Conservation (phyloP, 2,113 vertebrate species). For the Chrysemys picta region DNA sequence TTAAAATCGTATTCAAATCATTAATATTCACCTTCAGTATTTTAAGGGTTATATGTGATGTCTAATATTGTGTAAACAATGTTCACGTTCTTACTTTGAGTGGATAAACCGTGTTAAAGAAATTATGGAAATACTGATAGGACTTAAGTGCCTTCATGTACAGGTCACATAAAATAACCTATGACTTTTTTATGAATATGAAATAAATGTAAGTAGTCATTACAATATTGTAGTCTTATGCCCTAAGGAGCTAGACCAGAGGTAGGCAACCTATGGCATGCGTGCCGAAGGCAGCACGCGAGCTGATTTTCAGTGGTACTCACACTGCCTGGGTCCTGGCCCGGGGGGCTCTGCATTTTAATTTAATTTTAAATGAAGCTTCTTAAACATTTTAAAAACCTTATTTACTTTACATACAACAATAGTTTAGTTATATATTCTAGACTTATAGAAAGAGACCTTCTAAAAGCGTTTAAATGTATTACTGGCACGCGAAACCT, state of each 20-base stretch:
- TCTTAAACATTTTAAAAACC: too few species aligned
- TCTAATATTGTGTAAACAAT: background rate
- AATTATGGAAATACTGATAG: background rate
- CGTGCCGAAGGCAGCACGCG: too few species aligned
- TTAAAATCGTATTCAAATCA: background rate
- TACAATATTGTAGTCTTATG: background rate
- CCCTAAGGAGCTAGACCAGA: background rate
- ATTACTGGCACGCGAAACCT: too few species aligned
- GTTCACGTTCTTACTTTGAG: background rate
- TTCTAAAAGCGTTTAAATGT: too few species aligned
- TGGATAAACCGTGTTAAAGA: background rate
- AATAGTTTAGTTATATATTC: too few species aligned
- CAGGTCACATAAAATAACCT: background rate
- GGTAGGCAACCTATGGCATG: too few species aligned
- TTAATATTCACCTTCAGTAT: background rate
- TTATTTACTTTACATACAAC: too few species aligned
- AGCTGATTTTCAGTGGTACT: too few species aligned
- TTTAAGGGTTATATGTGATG: background rate
- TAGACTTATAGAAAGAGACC: too few species aligned
- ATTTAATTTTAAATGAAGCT: too few species aligned
- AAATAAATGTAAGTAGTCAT: background rate
- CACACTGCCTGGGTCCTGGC: too few species aligned
- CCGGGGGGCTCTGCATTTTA: too few species aligned
- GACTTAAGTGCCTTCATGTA: background rate
- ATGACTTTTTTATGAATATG: background rate